These are phyloP conservation scores for Acanthosoma haemorrhoidale DNA, from an alignment of 2,888 invertebrate species.

Conservation along the genomic window DNA sequence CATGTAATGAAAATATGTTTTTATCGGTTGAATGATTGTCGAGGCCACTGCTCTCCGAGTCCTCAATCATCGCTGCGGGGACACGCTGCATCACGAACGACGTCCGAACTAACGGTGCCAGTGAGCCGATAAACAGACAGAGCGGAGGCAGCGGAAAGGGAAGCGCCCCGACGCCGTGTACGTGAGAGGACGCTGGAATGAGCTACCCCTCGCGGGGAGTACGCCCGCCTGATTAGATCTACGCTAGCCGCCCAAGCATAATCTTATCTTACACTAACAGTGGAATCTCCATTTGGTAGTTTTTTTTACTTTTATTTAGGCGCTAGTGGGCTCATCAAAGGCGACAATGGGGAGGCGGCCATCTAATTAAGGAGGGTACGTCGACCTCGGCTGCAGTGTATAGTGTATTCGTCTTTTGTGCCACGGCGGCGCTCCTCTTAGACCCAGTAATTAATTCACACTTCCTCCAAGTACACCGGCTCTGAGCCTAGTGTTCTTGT, in stretches of 20 bases:
- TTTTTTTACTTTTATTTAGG: neutral
- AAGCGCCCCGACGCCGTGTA: neutral
- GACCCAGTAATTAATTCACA: slow-evolving; percentile 3
- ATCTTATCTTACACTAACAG: neutral
- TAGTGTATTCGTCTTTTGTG: neutral
- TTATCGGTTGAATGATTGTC: too few species aligned
- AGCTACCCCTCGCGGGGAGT: neutral
- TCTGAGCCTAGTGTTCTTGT: too few species aligned
- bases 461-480: too few species aligned
- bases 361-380: neutral
- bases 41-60: too few species aligned
- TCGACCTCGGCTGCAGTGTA: neutral
- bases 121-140: neutral
- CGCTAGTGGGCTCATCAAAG: neutral
- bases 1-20: too few species aligned
- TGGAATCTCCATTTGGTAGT: slow-evolving; percentile 4
- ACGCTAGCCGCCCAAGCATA: neutral
- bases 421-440: neutral
- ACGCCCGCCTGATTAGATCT: neutral
- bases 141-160: neutral
- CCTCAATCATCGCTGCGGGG: too few species aligned
- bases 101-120: neutral
- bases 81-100: neutral
- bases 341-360: neutral
- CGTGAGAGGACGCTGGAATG: neutral